Evolutionary conservation across 2,888 invertebrate genomes (phyloP), one percentile per base, ranked within the genome.

Genomic region (Phlogophora meticulosa): DNA sequence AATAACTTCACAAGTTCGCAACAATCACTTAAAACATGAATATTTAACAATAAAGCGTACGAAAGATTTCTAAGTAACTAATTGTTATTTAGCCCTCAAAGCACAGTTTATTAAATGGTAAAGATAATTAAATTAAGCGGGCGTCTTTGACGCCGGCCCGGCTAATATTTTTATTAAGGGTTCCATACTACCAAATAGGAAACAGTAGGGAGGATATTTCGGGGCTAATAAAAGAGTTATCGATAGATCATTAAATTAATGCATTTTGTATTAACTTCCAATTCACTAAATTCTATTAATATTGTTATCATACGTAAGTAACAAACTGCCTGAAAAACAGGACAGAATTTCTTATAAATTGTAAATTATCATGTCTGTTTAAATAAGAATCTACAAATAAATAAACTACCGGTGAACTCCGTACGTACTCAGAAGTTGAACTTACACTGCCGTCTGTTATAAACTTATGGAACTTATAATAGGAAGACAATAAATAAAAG

Each of bases 51-150:
- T 80, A 83, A 84, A 80, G 70, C 65, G 63, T 58, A 66, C 64
- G 70, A 83, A 85, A 83, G 83, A 87, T 87, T 86, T 84, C 59
- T 70, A 46, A 78, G 72, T 75, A 85, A 84, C 86, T 90, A 91
- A 92, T 92, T 92, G 91, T 88, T 90, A 88, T 89, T 89, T 86
- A 85, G 85, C 83, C 78, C 78, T 77, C 75, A 81, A 87, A 87
- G 85, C 85, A 83, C 85, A 89, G 90, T 92, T 93, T 92, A 91
- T 94, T 94, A 93, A 93, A 92, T 91, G 90, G 90, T 85, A 87
- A 69, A 87, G 85, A 90, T 94, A 94, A 95, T 95, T 94, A 92
- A 95, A 95, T 95, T 94, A 95, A 88, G 87, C 87, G 85, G 85
- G 91, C 88, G 93, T 93, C 94, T 94, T 94, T 95, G 94, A 94